Evolutionary conservation across 2,888 invertebrate species (phyloP).

Genomic region (Mimas tiliae): DNA sequence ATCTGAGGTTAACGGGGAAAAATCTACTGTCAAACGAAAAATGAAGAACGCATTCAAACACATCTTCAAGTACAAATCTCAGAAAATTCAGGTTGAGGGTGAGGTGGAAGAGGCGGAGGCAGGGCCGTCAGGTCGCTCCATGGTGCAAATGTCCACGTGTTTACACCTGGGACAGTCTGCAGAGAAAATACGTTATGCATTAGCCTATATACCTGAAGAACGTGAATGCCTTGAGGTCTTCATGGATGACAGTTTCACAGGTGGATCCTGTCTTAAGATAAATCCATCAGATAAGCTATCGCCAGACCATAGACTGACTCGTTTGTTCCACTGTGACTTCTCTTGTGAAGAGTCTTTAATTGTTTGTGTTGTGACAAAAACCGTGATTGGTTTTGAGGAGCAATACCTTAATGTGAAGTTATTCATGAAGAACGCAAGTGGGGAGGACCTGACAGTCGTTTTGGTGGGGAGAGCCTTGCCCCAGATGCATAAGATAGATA

Average conservation of each 20-base stretch:
- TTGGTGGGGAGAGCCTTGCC: slow-evolving; percentile 52
- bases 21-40: slow-evolving; percentile 37
- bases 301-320: slow-evolving; percentile 46
- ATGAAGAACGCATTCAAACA: slow-evolving; percentile 41
- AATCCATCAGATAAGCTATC: slow-evolving; percentile 58
- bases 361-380: slow-evolving; percentile 71
- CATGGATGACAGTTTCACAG: slow-evolving; percentile 75
- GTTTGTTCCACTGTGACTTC: slow-evolving; percentile 73
- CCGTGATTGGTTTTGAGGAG: slow-evolving; percentile 37
- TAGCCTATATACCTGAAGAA: slow-evolving; percentile 56
- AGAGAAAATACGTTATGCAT: slow-evolving; percentile 42
- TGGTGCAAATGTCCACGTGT: slow-evolving; percentile 51
- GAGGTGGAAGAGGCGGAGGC: background rate
- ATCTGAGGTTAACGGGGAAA: slow-evolving; percentile 7
- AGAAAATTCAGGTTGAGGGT: slow-evolving; percentile 29
- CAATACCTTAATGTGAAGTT: slow-evolving; percentile 63
- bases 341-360: slow-evolving; percentile 51
- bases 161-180: slow-evolving; percentile 45
- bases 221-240: slow-evolving; percentile 62
- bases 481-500: slow-evolving; percentile 10
- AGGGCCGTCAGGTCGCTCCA: slow-evolving; percentile 37
- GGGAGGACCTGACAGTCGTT: slow-evolving; percentile 39
- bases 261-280: slow-evolving; percentile 81
- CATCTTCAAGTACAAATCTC: slow-evolving; percentile 38
- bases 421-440: slow-evolving; percentile 39